Evolutionary conservation across 2,888 invertebrate species (phyloP).

Genomic region (Neelides folsomi): DNA sequence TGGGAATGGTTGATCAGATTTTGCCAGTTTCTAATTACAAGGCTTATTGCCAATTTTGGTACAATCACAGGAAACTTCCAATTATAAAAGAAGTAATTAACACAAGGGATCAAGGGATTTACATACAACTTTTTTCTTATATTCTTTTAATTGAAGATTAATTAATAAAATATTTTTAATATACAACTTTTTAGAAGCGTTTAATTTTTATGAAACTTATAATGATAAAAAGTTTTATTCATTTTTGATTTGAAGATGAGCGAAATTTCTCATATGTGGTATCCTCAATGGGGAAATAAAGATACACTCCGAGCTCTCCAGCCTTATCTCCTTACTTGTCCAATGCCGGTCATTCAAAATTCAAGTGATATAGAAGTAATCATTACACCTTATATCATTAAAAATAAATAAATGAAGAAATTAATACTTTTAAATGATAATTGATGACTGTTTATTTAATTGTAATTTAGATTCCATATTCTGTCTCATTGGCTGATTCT

Average conservation of each 20-base stretch:
- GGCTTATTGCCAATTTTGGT: slow-evolving; percentile 34
- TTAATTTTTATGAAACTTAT: slow-evolving; percentile 33
- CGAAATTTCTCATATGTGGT: no score
- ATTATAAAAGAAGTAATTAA: slow-evolving; percentile 25
- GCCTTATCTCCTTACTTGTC: slow-evolving; percentile 37
- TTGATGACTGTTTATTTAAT: no score
- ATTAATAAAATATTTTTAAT: no score
- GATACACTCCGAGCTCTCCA: slow-evolving; percentile 36
- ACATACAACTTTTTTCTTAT: no score
- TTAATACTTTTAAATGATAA: no score
- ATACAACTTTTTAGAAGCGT: no score
- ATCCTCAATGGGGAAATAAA: slow-evolving; percentile 34
- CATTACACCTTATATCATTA: no score
- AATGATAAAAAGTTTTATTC: slow-evolving; percentile 20
- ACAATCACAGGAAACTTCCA: slow-evolving; percentile 20
- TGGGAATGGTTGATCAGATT: slow-evolving; percentile 36
- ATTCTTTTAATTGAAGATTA: no score
- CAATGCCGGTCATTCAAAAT: slow-evolving; percentile 27
- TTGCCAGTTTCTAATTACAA: slow-evolving; percentile 34
- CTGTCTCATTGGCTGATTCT: slow-evolving; percentile 36
- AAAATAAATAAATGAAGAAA: no score
- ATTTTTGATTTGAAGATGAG: no score
- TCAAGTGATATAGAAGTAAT: no score
- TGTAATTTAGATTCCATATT: slow-evolving; percentile 25
- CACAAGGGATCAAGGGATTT: no score